Percentiles rank a stretch among this genome's conserved stretches.
Conservation (phyloP, 2,113 vertebrate genomes). For the Colinus virginianus region DNA sequence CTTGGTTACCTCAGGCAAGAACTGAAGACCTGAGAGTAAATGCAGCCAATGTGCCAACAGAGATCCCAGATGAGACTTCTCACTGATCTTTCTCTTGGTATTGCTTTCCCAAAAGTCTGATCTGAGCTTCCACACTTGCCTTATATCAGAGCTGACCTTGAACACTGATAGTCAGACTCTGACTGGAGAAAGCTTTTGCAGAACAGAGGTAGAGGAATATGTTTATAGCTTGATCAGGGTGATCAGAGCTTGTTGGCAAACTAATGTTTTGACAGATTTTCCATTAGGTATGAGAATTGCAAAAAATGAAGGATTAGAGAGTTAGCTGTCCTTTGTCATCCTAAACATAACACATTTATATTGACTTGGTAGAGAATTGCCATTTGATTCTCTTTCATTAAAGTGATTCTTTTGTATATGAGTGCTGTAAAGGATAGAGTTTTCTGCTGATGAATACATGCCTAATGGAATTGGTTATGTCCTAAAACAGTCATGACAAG, state of each 20-base stretch:
- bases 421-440: neutral
- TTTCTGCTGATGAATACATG: neutral
- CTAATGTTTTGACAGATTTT: neutral
- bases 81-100: neutral
- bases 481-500: neutral
- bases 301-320: neutral
- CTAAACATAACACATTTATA: neutral
- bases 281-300: neutral
- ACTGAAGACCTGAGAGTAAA: neutral
- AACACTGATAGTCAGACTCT: neutral
- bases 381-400: neutral
- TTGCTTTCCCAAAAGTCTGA: neutral
- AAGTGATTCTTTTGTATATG: neutral
- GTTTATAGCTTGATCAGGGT: rapidly evolving
- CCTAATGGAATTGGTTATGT: neutral
- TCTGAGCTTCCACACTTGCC: neutral
- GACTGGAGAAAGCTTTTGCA: neutral
- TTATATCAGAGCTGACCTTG: neutral
- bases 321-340: neutral
- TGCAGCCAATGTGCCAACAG: neutral
- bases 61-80: neutral
- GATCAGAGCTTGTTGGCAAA: neutral
- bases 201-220: neutral
- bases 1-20: neutral
- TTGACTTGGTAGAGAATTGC: neutral